phyloP scores from a whole-genome alignment of 2,797 vertebrate genomes.

The Hypotaenidia philippensis region DNA sequence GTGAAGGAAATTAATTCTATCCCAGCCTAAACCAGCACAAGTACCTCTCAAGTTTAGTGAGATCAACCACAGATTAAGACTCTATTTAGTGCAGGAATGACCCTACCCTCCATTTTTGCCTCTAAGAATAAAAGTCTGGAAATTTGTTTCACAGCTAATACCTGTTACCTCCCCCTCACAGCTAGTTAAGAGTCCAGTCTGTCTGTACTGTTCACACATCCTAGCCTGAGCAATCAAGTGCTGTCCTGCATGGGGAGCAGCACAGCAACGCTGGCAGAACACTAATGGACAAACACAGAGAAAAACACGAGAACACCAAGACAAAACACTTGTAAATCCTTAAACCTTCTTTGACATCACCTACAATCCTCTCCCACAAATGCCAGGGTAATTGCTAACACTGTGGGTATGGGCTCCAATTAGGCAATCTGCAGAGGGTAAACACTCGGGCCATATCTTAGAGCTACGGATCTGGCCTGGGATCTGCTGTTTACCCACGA shows the following conservation, averaged over 20 bases:
- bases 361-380: background rate
- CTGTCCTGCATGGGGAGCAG: background rate
- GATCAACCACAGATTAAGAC: background rate
- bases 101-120: background rate
- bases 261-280: background rate
- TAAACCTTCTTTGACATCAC: background rate
- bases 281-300: background rate
- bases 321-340: background rate
- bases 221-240: background rate
- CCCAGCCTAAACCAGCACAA: no score
- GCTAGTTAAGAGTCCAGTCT: background rate
- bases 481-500: background rate
- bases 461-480: background rate
- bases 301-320: constrained; percentile 11
- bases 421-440: background rate
- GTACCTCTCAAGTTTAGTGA: background rate
- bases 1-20: no score
- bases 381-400: background rate
- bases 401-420: background rate
- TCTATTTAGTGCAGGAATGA: background rate
- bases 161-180: background rate
- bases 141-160: constrained; percentile 8
- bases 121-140: background rate
- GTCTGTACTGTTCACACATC: constrained; percentile 1
- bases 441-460: background rate